phyloP scores from a whole-genome alignment of 1,140 invertebrate genomes.

The Nilaparvata lugens region DNA sequence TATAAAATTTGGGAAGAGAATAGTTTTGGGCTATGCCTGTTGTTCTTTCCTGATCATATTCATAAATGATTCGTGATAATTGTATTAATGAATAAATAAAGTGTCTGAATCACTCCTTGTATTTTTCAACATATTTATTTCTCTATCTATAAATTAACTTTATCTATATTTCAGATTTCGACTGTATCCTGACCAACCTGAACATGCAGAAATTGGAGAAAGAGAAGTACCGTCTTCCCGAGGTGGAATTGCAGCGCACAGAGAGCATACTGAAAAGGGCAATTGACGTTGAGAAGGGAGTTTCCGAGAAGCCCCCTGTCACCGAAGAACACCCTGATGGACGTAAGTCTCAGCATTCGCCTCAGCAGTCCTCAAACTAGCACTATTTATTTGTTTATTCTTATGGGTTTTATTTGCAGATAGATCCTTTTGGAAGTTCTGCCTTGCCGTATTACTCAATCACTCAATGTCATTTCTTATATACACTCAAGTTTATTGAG shows the following conservation, averaged over 20 bases:
- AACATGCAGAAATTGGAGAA: constrained; percentile 63
- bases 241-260: constrained; percentile 62
- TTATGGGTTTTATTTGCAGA: neutral
- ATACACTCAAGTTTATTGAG: too few relatives aligned
- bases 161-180: constrained; percentile 69
- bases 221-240: constrained; percentile 58
- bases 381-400: constrained; percentile 13
- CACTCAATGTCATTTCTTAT: too few relatives aligned
- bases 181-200: constrained; percentile 80
- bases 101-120: too few relatives aligned
- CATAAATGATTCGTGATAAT: too few relatives aligned
- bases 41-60: too few relatives aligned
- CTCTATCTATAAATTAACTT: too few relatives aligned
- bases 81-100: too few relatives aligned
- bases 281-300: constrained; percentile 68
- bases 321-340: constrained; percentile 81
- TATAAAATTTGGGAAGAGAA: too few relatives aligned
- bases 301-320: constrained; percentile 48
- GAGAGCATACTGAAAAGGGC: constrained; percentile 77
- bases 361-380: too few relatives aligned
- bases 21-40: too few relatives aligned
- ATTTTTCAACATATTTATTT: constrained; percentile 1
- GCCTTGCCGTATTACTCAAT: too few relatives aligned
- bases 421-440: constrained; percentile 5
- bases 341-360: constrained; percentile 48